These are phyloP conservation scores for Sminthurinus aureus DNA, from an alignment of 2,888 invertebrate genomes.

Conservation along the genomic window DNA sequence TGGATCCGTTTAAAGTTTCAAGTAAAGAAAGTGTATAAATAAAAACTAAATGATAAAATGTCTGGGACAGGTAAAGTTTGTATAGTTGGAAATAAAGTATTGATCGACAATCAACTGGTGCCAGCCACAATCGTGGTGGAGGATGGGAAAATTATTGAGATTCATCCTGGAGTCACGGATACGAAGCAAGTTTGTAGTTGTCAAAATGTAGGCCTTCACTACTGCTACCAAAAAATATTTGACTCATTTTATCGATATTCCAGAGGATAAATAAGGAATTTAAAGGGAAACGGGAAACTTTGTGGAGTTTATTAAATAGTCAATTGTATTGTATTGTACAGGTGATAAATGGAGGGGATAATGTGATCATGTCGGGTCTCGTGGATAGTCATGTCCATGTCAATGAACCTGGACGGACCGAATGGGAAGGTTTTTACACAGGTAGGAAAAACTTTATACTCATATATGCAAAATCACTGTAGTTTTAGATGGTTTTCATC, in stretches of 20 bases:
- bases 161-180: slow-evolving; percentile 60
- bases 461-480: too few relatives aligned
- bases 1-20: too few relatives aligned
- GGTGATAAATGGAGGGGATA: slow-evolving; percentile 65
- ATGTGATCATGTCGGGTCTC: slow-evolving; percentile 73
- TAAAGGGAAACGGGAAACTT: background rate
- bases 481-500: too few relatives aligned
- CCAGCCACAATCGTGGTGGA: slow-evolving; percentile 70
- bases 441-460: too few relatives aligned
- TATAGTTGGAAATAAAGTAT: slow-evolving; percentile 62
- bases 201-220: slow-evolving; percentile 1
- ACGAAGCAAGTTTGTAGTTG: background rate
- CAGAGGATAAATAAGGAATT: too few relatives aligned
- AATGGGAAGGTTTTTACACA: slow-evolving; percentile 76
- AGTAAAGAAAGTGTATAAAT: too few relatives aligned
- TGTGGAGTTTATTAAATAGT: background rate
- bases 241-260: too few relatives aligned
- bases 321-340: background rate
- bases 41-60: background rate
- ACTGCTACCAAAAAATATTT: background rate
- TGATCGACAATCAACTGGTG: slow-evolving; percentile 67
- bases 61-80: background rate
- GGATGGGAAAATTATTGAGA: slow-evolving; percentile 69
- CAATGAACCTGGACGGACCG: slow-evolving; percentile 75
- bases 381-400: slow-evolving; percentile 78